A percentile compares a stretch with the other conserved stretches of the same genome.
Evolutionary conservation across 2,888 invertebrate species (phyloP).

Genomic region (Digitonthophagus gazella): DNA sequence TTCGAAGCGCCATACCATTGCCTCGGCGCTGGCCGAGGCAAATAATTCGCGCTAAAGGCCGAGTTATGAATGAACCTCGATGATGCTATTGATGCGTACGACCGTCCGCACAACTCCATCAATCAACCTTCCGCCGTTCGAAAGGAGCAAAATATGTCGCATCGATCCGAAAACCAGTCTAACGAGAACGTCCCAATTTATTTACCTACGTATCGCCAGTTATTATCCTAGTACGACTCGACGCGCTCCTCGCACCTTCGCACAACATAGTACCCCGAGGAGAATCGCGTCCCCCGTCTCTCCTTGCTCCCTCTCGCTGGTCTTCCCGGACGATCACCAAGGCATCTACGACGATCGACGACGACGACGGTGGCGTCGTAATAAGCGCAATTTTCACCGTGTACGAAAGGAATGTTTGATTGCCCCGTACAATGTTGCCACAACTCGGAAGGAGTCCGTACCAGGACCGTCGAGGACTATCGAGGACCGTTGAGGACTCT

Average conservation of each 20-base stretch:
- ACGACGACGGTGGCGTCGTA: too few relatives aligned
- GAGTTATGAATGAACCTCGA: constrained; percentile 1
- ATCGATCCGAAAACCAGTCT: too few relatives aligned
- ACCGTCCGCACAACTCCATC: too few relatives aligned
- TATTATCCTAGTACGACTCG: background rate
- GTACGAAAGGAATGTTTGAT: constrained; percentile 7
- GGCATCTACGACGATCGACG: too few relatives aligned
- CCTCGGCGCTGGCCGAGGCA: background rate
- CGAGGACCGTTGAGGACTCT: too few relatives aligned
- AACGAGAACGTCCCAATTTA: too few relatives aligned
- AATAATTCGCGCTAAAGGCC: background rate
- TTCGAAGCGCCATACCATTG: background rate
- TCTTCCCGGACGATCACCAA: too few relatives aligned
- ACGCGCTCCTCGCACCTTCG: background rate
- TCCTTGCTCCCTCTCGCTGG: too few relatives aligned
- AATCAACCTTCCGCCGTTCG: background rate
- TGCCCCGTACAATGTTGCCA: constrained; percentile 3
- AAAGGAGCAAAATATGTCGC: background rate
- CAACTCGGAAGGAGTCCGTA: background rate
- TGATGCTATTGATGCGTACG: background rate
- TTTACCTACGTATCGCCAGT: background rate
- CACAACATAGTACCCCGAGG: background rate
- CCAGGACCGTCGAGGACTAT: too few relatives aligned
- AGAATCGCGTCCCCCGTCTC: too few relatives aligned
- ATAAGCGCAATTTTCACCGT: too few relatives aligned